phyloP scores from a whole-genome alignment of 2,888 invertebrate species.

The Eupeodes latifasciatus region DNA sequence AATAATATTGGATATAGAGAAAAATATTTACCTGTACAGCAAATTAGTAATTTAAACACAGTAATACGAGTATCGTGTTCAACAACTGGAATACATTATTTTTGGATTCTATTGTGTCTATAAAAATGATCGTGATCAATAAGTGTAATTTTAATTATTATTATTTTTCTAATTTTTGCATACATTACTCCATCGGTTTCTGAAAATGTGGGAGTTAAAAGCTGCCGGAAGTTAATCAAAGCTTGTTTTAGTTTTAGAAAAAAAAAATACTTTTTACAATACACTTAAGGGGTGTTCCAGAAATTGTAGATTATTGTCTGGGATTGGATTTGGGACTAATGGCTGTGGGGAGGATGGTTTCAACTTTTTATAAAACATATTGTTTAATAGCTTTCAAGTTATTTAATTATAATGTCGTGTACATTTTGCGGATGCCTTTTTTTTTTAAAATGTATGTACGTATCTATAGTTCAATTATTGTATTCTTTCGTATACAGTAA shows the following conservation, averaged over 20 bases:
- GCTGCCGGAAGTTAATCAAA: conserved; percentile 8
- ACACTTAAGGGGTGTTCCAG: not conserved
- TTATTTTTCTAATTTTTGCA: not conserved
- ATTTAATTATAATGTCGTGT: not conserved
- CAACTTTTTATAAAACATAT: not conserved
- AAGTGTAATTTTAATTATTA: conserved; percentile 7
- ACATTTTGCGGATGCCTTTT: not conserved
- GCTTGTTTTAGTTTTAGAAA: not conserved
- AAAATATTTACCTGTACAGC: not conserved
- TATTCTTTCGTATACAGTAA: too few species aligned
- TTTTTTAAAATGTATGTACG: too few species aligned
- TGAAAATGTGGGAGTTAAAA: conserved; percentile 16
- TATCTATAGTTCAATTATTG: too few species aligned
- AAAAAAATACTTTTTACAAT: not conserved
- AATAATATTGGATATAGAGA: not conserved
- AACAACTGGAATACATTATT: conserved; percentile 25
- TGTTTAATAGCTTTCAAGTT: not conserved
- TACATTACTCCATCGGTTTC: conserved; percentile 11
- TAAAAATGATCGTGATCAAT: conserved; percentile 1
- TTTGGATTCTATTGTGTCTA: conserved; percentile 25
- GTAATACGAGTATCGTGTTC: conserved; percentile 31
- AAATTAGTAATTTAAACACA: conserved; percentile 19
- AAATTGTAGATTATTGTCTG: not conserved
- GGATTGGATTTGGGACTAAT: not conserved
- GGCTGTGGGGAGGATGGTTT: not conserved